Evolutionary conservation across 2,888 invertebrate species (phyloP).

Genomic region (Meliscaeva auricollis): DNA sequence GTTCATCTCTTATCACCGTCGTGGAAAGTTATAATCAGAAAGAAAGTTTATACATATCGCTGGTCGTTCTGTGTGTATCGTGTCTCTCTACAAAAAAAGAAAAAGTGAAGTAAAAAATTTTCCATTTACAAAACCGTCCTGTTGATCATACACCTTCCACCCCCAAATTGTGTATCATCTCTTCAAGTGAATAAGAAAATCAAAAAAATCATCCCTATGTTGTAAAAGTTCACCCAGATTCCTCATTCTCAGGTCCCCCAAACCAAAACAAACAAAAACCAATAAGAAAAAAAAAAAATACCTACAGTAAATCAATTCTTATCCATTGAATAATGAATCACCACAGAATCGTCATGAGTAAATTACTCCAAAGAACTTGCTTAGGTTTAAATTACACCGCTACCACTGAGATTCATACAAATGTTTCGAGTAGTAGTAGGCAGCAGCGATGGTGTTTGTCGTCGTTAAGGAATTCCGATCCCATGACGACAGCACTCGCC

Average conservation of each 20-base stretch:
- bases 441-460: slow-evolving; percentile 12
- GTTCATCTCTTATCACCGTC: slow-evolving; percentile 48
- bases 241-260: too few relatives aligned
- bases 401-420: slow-evolving; percentile 17
- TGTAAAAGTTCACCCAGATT: not conserved
- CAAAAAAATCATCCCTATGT: too few relatives aligned
- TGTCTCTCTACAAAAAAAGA: slow-evolving; percentile 1
- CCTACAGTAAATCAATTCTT: not conserved
- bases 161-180: not conserved
- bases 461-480: slow-evolving; percentile 27
- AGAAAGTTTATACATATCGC: not conserved
- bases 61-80: not conserved
- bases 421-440: not conserved
- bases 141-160: slow-evolving; percentile 21
- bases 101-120: slow-evolving; percentile 20
- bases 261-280: not conserved
- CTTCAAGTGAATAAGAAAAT: not conserved
- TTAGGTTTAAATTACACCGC: slow-evolving; percentile 23
- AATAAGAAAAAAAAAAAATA: not conserved
- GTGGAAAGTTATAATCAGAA: slow-evolving; percentile 44
- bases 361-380: slow-evolving; percentile 61
- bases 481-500: slow-evolving; percentile 22
- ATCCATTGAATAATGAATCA: slow-evolving; percentile 49
- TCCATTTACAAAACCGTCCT: slow-evolving; percentile 11
- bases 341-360: slow-evolving; percentile 43